Conservation (phyloP, 2,888 invertebrate genomes). For the Tiphia femorata region DNA sequence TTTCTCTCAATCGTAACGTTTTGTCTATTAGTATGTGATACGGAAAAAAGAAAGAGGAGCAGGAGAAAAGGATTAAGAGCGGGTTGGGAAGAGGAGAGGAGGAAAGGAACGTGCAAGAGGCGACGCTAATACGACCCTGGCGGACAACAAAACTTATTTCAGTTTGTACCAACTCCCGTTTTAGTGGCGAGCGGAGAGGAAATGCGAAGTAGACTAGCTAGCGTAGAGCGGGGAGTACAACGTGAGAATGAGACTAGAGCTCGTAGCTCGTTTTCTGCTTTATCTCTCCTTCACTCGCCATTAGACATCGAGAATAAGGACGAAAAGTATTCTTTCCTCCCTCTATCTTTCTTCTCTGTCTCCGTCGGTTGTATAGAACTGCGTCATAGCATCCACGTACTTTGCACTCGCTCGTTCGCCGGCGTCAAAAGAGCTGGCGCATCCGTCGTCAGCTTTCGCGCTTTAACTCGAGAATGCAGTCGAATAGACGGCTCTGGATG, state of each 20-base stretch:
- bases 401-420: background rate
- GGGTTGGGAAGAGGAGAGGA: slow-evolving; percentile 9
- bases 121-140: background rate
- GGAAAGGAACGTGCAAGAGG: slow-evolving; percentile 4
- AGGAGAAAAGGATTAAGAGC: background rate
- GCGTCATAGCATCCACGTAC: no score
- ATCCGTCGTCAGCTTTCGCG: no score
- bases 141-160: background rate
- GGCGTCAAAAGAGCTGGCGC: no score
- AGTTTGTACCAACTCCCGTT: background rate
- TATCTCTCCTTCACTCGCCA: slow-evolving; percentile 45
- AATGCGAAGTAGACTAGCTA: background rate
- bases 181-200: background rate
- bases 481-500: background rate
- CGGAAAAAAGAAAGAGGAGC: no score
- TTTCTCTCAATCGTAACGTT: no score
- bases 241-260: background rate
- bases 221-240: background rate
- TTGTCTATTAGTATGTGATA: no score
- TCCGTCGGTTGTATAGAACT: no score
- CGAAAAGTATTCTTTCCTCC: slow-evolving; percentile 28
- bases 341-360: no score
- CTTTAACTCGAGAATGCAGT: no score
- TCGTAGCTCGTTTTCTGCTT: slow-evolving; percentile 26
- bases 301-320: slow-evolving; percentile 44